Conservation (phyloP, 2,888 invertebrate species). For the Macaria notata region DNA sequence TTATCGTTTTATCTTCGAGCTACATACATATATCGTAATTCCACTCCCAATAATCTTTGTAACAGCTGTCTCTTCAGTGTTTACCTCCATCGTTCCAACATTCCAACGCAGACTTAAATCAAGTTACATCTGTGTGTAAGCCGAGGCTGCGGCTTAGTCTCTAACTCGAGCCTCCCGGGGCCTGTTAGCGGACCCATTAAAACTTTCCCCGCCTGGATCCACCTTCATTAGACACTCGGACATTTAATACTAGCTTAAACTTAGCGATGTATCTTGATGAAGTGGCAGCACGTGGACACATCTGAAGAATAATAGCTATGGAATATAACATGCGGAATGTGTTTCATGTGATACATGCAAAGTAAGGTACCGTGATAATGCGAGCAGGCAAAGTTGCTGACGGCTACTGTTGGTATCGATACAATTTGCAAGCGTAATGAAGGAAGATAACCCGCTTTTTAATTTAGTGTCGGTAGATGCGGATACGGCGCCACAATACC, state of each 20-base stretch:
- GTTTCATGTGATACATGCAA: not conserved
- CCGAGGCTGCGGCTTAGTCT: slow-evolving; percentile 19
- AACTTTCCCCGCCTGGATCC: slow-evolving; percentile 47
- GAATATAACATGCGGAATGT: no score
- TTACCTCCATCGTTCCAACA: no score
- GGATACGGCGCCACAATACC: slow-evolving; percentile 18
- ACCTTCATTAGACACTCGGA: slow-evolving; percentile 49
- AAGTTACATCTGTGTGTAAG: not conserved
- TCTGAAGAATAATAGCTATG: no score
- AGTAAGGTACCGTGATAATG: not conserved
- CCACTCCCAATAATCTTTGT: no score
- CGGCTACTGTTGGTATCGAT: slow-evolving; percentile 5
- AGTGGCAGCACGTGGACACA: not conserved
- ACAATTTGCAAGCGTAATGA: slow-evolving; percentile 26
- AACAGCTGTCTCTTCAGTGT: no score
- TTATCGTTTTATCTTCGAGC: no score
- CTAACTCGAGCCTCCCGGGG: slow-evolving; percentile 10
- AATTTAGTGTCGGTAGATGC: slow-evolving; percentile 23
- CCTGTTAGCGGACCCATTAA: slow-evolving; percentile 46
- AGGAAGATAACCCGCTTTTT: slow-evolving; percentile 24
- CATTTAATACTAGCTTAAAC: slow-evolving; percentile 26
- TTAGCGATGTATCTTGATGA: slow-evolving; percentile 3
- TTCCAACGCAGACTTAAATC: no score
- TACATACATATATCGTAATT: no score
- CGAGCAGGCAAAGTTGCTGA: not conserved